Base-by-base conservation (phyloP, 2,113 vertebrate genomes). In the Dendropsophus ebraccatus region DNA sequence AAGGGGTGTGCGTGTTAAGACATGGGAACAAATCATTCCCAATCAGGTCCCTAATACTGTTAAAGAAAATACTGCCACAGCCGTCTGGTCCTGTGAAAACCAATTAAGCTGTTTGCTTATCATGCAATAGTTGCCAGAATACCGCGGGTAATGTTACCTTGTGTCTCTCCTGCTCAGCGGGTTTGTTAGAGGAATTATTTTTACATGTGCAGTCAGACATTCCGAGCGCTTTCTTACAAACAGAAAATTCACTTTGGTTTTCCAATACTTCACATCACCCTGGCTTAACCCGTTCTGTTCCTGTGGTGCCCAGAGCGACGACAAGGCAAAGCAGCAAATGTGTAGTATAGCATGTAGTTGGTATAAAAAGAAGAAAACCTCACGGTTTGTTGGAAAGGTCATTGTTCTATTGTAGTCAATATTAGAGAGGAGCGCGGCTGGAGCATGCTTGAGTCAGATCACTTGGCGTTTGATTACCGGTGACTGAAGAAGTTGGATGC, bases 171-270 rank as follows among this genome's bases (percentile, higher is more conserved):
- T 62, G 77, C 85, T 74, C 85, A 87, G 85, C 85, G 54, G 78
- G 85, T 81, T 87, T 81, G 37, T 87, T 81, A 87, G 85, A 87
- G 69, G 77, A 81, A 87, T 87, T 87, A 87, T 81, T 87, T 87
- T 87, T 79, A 87, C 67, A 87, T 87, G 85, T 87, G 77, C 77
- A 81, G 77, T 87, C 85, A 87, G 69, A 87, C 78, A 81, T 87
- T 81, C 78, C 85, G 30, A 50, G 50, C 28, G 28, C 60, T 81
- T 81, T 87, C 50, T 87, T 45, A 62, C 56, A 54, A 85, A 62
- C 84, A 85, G 75, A 85, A 79, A 85, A 56, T 41, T 37, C 47
- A 58, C 70, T 62, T 74, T 84, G 62, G 52, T 84, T 74, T 84
- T 75, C 52, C 73, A 58, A 74, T 11, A 54, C 32, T 74, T 73